Percentiles rank a stretch among this genome's conserved stretches.
These are phyloP conservation scores for Dipus sagitta DNA, from an alignment of 2,797 vertebrate species.

Conservation along the genomic window DNA sequence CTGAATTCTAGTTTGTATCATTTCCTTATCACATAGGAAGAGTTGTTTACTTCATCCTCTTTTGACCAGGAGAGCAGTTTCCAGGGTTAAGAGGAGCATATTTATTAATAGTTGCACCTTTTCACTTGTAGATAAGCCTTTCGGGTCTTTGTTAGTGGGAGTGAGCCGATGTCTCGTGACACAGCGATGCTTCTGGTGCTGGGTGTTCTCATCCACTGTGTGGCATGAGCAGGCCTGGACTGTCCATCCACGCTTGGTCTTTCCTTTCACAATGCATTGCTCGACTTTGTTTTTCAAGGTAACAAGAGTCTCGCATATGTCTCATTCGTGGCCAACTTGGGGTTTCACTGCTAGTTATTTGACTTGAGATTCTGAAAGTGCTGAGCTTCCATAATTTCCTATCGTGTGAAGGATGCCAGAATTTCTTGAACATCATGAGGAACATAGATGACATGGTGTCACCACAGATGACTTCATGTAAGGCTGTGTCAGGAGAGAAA, in stretches of 20 bases:
- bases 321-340: slow-evolving; percentile 32
- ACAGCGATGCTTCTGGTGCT: not conserved
- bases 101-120: slow-evolving; percentile 66
- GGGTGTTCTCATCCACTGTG: not conserved
- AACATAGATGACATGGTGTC: not conserved
- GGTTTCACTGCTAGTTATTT: slow-evolving; percentile 65
- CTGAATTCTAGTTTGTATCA: slow-evolving; percentile 44
- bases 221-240: slow-evolving; percentile 60
- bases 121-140: slow-evolving; percentile 75
- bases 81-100: not conserved
- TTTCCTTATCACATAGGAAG: slow-evolving; percentile 4
- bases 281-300: slow-evolving; percentile 65
- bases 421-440: not conserved
- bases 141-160: slow-evolving; percentile 38
- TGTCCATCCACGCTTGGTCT: slow-evolving; percentile 62
- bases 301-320: slow-evolving; percentile 44
- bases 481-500: not conserved
- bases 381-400: slow-evolving; percentile 58
- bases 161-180: slow-evolving; percentile 7
- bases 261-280: slow-evolving; percentile 16
- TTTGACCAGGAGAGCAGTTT: slow-evolving; percentile 51
- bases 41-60: slow-evolving; percentile 25
- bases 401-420: not conserved
- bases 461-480: not conserved
- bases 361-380: slow-evolving; percentile 57